phyloP scores from a whole-genome alignment of 2,888 invertebrate species.

The Ophion ventricosus region DNA sequence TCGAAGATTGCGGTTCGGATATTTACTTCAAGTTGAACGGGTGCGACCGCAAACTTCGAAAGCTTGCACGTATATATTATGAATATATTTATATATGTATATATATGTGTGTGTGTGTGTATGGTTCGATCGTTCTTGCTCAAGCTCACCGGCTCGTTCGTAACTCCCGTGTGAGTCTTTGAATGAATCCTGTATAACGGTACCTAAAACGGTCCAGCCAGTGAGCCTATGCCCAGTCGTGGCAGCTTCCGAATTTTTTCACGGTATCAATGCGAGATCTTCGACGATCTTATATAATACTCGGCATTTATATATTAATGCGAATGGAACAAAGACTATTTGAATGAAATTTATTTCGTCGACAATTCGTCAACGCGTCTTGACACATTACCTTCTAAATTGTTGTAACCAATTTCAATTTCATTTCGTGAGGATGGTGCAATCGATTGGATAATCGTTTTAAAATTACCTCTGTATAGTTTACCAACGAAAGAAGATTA shows the following conservation, averaged over 20 bases:
- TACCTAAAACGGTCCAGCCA: constrained; percentile 72
- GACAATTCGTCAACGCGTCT: background rate
- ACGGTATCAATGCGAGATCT: constrained; percentile 45
- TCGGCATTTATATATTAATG: background rate
- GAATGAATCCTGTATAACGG: constrained; percentile 72
- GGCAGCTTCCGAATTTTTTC: constrained; percentile 69
- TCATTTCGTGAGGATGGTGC: background rate
- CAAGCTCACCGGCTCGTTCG: constrained; percentile 53
- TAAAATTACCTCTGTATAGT: background rate
- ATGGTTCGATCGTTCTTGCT: constrained; percentile 40
- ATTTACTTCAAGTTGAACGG: constrained; percentile 43
- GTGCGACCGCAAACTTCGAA: constrained; percentile 61
- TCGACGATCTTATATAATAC: constrained; percentile 26
- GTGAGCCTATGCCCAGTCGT: constrained; percentile 65
- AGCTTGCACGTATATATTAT: constrained; percentile 16
- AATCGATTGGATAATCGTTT: background rate
- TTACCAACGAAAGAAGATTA: background rate
- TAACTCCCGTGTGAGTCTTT: constrained; percentile 63
- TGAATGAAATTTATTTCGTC: background rate
- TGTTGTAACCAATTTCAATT: background rate
- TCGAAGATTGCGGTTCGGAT: constrained; percentile 31
- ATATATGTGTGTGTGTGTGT: constrained; percentile 42
- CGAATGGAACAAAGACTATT: background rate
- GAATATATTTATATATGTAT: constrained; percentile 5
- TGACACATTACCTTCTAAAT: background rate